These are phyloP conservation scores for Emydura subglobosa DNA, from an alignment of 2,113 vertebrate species.

Conservation along the genomic window DNA sequence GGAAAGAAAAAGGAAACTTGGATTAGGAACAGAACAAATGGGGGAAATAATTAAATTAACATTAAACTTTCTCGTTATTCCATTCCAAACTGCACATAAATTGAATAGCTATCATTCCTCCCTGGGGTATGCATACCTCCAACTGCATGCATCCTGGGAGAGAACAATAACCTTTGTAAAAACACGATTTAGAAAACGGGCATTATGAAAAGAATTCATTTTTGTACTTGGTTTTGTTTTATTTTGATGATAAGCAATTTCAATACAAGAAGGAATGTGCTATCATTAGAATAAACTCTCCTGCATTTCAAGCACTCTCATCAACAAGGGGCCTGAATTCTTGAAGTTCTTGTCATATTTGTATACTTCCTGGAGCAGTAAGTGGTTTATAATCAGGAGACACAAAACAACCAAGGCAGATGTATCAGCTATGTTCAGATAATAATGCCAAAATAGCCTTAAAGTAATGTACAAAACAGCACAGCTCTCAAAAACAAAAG, in stretches of 20 bases:
- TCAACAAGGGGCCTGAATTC: slow-evolving; percentile 16
- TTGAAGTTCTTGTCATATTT: slow-evolving; percentile 1
- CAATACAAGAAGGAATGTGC: slow-evolving; percentile 2
- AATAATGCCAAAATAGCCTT: slow-evolving; percentile 35
- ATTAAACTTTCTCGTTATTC: slow-evolving; percentile 58
- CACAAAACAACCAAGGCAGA: slow-evolving; percentile 16
- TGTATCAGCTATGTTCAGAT: not conserved
- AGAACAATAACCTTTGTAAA: slow-evolving; percentile 51
- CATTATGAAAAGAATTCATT: slow-evolving; percentile 47
- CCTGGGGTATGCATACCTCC: slow-evolving; percentile 47
- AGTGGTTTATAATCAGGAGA: slow-evolving; percentile 25
- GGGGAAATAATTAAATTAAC: slow-evolving; percentile 67
- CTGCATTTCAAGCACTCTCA: slow-evolving; percentile 6
- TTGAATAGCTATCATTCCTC: slow-evolving; percentile 34
- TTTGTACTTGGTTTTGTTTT: not conserved
- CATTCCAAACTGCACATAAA: slow-evolving; percentile 49
- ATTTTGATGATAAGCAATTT: slow-evolving; percentile 21
- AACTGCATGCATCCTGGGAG: slow-evolving; percentile 41
- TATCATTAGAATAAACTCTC: slow-evolving; percentile 25
- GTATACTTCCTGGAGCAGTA: not conserved
- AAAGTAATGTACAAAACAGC: slow-evolving; percentile 19
- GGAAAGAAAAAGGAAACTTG: slow-evolving; percentile 61
- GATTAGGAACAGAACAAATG: slow-evolving; percentile 62
- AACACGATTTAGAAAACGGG: slow-evolving; percentile 21
- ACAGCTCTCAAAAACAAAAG: not conserved